Evolutionary conservation across 2,797 vertebrate species (phyloP).

Genomic region (Melanotaenia pygmaea): DNA sequence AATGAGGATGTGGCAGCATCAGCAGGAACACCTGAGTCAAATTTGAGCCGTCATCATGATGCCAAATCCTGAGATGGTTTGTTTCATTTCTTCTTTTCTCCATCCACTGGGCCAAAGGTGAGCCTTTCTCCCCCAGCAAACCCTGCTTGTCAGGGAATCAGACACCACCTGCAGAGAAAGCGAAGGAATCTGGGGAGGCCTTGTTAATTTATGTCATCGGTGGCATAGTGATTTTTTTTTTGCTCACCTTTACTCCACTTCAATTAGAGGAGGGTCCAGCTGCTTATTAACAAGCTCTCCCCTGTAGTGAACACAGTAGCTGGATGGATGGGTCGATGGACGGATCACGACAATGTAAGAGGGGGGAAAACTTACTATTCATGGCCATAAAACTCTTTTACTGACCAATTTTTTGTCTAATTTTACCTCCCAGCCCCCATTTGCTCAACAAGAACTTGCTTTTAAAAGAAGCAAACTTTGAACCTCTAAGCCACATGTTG

Average conservation of each 20-base stretch:
- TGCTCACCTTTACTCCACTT: constrained; percentile 76
- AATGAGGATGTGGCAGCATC: constrained; percentile 37
- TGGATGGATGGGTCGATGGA: constrained; percentile 19
- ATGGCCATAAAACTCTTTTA: constrained; percentile 27
- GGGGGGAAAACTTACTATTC: background rate
- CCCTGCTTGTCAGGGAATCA: background rate
- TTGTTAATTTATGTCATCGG: constrained; percentile 46
- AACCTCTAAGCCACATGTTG: constrained; percentile 1
- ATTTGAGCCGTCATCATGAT: constrained; percentile 17
- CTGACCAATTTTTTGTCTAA: background rate
- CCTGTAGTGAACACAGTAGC: constrained; percentile 39
- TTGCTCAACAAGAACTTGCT: too few species aligned
- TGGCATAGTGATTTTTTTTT: constrained; percentile 24
- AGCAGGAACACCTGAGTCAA: constrained; percentile 8
- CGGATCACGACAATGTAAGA: constrained; percentile 31
- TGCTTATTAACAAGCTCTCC: constrained; percentile 56
- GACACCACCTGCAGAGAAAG: constrained; percentile 13
- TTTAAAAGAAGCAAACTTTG: too few species aligned
- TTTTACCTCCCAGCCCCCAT: too few species aligned
- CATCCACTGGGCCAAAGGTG: constrained; percentile 33
- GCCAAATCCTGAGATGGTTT: constrained; percentile 29
- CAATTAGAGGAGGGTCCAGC: constrained; percentile 43
- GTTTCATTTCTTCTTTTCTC: constrained; percentile 1
- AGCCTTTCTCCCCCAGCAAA: background rate
- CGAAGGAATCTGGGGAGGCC: background rate